Evolutionary conservation across 2,888 invertebrate species (phyloP).

Genomic region (Drosophila anomelani): DNA sequence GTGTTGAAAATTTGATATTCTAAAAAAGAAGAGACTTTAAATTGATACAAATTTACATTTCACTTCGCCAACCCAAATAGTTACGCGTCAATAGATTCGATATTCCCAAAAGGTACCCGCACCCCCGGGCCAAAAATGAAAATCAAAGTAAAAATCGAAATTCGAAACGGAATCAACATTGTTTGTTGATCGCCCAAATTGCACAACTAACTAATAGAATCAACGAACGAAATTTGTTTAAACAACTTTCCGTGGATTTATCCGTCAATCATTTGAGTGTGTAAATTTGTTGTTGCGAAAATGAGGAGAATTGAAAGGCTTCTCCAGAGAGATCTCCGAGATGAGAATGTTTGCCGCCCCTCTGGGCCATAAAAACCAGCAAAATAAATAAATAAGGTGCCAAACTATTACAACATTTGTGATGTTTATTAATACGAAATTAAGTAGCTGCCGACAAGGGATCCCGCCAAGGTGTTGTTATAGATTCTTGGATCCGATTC

Average conservation of each 20-base stretch:
- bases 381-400: constrained; percentile 76
- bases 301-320: constrained; percentile 24
- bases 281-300: constrained; percentile 61
- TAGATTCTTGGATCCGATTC: constrained; percentile 12
- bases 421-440: constrained; percentile 79
- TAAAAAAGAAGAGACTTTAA: constrained; percentile 34
- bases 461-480: constrained; percentile 59
- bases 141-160: constrained; percentile 23
- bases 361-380: constrained; percentile 36
- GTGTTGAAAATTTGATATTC: constrained; percentile 65
- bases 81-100: constrained; percentile 17
- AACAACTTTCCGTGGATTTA: constrained; percentile 56
- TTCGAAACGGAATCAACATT: constrained; percentile 28
- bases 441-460: constrained; percentile 65
- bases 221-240: constrained; percentile 59
- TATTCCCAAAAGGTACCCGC: constrained; percentile 46
- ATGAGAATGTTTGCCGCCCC: constrained; percentile 52
- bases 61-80: constrained; percentile 28
- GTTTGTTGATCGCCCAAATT: constrained; percentile 50
- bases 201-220: constrained; percentile 52
- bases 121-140: constrained; percentile 49
- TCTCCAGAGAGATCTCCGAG: constrained; percentile 23
- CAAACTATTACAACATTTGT: constrained; percentile 79
- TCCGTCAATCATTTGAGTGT: constrained; percentile 68
- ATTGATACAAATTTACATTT: constrained; percentile 62